Evolutionary conservation across 2,888 invertebrate genomes (phyloP), one percentile per base, ranked within the genome.

Genomic region (Saturnia pavonia): DNA sequence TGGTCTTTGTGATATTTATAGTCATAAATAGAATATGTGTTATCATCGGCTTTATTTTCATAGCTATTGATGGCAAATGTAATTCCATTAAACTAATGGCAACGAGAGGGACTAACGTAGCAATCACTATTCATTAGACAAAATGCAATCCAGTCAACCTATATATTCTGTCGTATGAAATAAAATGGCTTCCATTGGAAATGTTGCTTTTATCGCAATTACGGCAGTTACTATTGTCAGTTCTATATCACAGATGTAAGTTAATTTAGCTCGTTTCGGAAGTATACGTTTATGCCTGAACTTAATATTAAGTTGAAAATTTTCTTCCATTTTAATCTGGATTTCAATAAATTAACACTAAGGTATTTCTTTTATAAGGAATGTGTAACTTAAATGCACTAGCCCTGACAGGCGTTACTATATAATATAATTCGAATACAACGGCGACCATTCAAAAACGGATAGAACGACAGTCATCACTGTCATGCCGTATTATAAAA

Each of bases 151-250:
- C 25, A 11, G 57, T 57, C 57, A 57, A 57, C 25, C 57, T 57
- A 25, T 57, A 51, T 51, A 7, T 57, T 11, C 25, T 1, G 57
- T 14, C 57, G 22, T 25, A 57, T 57, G 12, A 57, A 57, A 57
- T 57, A 25, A 57, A 14, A 57, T 57, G 57, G 57, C 57, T 57
- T 25, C 57, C 57, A 57, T 57, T 25, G 57, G 57, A 57, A 57
- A 57, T 9, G 25, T 57, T 57, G 25, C 57, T 57, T 25, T 57
- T 57, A 57, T 3, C 57, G 25, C 12, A 57, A 25, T 57, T 25
- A 25, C 25, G 25, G 25, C 4, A 57, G 57, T 57, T 57, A 25
- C 25, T 57, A 57, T 57, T 57, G 25, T 25, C 11, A 57, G 14
- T 12, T 14, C 25, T 57, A 25, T 25, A 25, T 57, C 11, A 57